Evolutionary conservation across 2,797 vertebrate genomes (phyloP), one percentile per base, ranked within the genome.

Genomic region (Carduelis carduelis): DNA sequence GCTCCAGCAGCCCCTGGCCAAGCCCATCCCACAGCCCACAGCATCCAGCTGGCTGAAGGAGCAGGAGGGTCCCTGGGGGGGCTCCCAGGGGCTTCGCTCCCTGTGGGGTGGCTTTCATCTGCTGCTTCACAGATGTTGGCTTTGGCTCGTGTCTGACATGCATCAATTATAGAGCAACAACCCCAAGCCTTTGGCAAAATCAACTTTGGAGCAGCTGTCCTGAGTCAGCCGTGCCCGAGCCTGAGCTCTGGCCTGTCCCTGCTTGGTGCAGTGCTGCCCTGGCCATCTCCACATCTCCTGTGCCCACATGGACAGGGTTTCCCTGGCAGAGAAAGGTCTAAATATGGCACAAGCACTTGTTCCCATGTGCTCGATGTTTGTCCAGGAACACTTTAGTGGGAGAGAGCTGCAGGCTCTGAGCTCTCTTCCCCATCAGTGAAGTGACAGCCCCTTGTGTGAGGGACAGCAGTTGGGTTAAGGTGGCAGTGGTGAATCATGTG

Each of bases 141-240:
- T 77, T 97, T 96, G 94, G 96, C 92, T 96, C 14, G 1, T 49
- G n/a, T 27, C 56, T 87, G 81, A 70, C 9, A 5, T 14, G 49
- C 68, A 66, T 83, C 72, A 89, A 50, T 94, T 89, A 79, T 35
- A 60, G 61, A 3, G 5, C 77, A 90, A 47, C 85, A 89, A 75
- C 86, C 59, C 3, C 0, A n/a, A 87, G 75, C 26, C 87, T 90
- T 87, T 90, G 92, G 92, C 92, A 96, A 66, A 89, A 49, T 47
- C 80, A 65, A 6, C 77, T 74, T 43, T 49, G 71, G 83, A 93
- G 95, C 94, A 93, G 91, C 95, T 96, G 93, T 92, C 84, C 79
- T 61, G 87, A 89, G 65, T 89, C 92, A 83, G 64, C 81, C 23
- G 6, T 28, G 20, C 83, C 72, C 0, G 0, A 43, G 57, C 49